These are phyloP conservation scores for Scyliorhinus canicula DNA, from an alignment of 2,797 vertebrate genomes.

Conservation along the genomic window DNA sequence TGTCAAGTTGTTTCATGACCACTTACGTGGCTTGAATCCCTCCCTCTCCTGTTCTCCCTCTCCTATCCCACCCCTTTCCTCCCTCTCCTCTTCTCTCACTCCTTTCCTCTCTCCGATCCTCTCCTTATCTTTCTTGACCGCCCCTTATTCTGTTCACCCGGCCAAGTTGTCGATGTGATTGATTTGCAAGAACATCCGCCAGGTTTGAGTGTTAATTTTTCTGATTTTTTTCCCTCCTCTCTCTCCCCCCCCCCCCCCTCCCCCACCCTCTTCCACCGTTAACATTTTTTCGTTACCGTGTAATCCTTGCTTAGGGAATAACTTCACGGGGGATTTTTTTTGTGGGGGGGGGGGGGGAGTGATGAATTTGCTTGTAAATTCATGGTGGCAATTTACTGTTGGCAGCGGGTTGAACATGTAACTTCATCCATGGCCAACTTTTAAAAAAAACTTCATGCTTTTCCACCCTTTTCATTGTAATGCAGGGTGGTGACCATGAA, in stretches of 20 bases:
- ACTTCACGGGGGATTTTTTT: not conserved
- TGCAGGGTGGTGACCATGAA: not conserved
- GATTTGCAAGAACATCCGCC: not conserved
- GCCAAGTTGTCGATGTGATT: not conserved
- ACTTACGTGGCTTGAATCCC: no score
- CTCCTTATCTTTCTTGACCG: not conserved
- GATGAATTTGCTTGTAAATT: not conserved
- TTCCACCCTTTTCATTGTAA: not conserved
- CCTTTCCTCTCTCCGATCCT: no score
- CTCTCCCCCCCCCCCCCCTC: no score
- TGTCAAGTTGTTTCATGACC: no score
- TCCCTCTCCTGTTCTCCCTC: no score
- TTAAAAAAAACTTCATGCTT: not conserved
- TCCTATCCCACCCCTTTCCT: no score
- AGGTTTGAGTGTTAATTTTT: not conserved
- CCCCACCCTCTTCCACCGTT: not conserved
- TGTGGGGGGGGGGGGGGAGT: no score
- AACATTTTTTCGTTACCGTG: not conserved
- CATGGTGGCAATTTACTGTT: not conserved
- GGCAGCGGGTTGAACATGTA: slow-evolving; percentile 1
- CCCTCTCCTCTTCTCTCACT: no score
- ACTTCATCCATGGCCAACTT: not conserved
- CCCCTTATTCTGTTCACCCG: no score
- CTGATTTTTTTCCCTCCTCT: not conserved
- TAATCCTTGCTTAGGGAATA: not conserved